Base-by-base conservation (phyloP, 1,140 invertebrate genomes). In the Orchesella cincta region DNA sequence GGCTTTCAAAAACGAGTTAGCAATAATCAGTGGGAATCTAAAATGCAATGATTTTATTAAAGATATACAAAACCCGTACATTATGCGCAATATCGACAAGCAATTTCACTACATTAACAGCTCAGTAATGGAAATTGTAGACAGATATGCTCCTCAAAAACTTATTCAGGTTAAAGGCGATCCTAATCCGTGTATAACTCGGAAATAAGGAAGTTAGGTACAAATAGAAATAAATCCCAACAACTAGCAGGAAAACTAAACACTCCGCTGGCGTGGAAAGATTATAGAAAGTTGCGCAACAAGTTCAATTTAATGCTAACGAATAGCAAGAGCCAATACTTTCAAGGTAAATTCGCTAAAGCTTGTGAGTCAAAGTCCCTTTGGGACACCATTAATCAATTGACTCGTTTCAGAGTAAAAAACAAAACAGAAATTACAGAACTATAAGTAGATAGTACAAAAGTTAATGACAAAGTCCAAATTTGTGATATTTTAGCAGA, bases 91-190 rank as follows among this genome's bases (percentile, higher is more conserved):
- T 12, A 26, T 14, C 34, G 1, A 18, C 8, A 8, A 14, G 23
- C 2, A 5, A 71, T 14, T 34, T 71, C 16, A 8, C 14, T 8
- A 23, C 29, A 20, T 31, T 71, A 18, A 71, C 16, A 28, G 14
- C 3, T 26, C 8, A 71, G 31, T 73, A 3, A 36, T 73, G 39
- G 8, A 2, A 1, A n/a, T 46, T 3, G 2, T 73, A 1, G 36
- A 73, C 8, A 73, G 46, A 73, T 31, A 73, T 46, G 71, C 71
- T n/a, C 71, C 71, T 8, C 1, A 8, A 8, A 73, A 73, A 51
- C 8, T n/a, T 8, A 20, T 34, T 5, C 2, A 23, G 20, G 71
- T 73, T 5, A 73, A 73, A 35, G 35, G 35, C 12, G 46, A 26
- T 14, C 1, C 23, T n/a, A 14, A 14, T 16, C 34, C 34, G 23